Percentiles rank a stretch among this genome's conserved stretches.
Conservation (phyloP, 1,140 invertebrate species). For the Pseudomyrmex sp. region DNA sequence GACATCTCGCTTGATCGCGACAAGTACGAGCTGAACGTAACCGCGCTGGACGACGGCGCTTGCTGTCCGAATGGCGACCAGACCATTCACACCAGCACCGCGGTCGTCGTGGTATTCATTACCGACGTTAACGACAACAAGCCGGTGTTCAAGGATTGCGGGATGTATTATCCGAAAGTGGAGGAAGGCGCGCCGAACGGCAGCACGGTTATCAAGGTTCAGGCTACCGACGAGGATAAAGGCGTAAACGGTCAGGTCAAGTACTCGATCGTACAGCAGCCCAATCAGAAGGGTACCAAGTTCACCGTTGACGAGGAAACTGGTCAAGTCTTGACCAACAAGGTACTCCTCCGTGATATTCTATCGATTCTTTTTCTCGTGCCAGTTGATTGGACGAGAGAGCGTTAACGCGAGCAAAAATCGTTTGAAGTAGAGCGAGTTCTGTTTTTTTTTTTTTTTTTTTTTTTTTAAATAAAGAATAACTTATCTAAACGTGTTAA, state of each 20-base stretch:
- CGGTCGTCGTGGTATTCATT: slow-evolving; percentile 98
- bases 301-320: slow-evolving; percentile 98
- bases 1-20: slow-evolving; percentile 93
- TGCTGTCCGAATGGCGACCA: slow-evolving; percentile 95
- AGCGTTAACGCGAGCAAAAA: not conserved
- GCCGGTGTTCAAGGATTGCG: slow-evolving; percentile 96
- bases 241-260: slow-evolving; percentile 97
- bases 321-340: slow-evolving; percentile 96
- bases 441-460: too few relatives aligned
- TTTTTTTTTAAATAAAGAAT: slow-evolving; percentile 9
- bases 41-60: slow-evolving; percentile 96
- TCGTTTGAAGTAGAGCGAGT: not conserved
- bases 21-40: slow-evolving; percentile 97
- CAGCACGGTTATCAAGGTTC: slow-evolving; percentile 96
- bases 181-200: slow-evolving; percentile 97
- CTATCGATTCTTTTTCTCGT: not conserved
- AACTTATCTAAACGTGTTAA: not conserved
- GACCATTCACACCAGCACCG: slow-evolving; percentile 96
- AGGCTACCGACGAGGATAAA: slow-evolving; percentile 97
- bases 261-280: slow-evolving; percentile 98
- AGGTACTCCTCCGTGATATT: slow-evolving; percentile 84
- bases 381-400: not conserved
- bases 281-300: slow-evolving; percentile 98
- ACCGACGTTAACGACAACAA: slow-evolving; percentile 98
- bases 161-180: slow-evolving; percentile 96